These are phyloP conservation scores for Cactoblastis cactorum DNA, from an alignment of 2,888 invertebrate species.

Conservation along the genomic window DNA sequence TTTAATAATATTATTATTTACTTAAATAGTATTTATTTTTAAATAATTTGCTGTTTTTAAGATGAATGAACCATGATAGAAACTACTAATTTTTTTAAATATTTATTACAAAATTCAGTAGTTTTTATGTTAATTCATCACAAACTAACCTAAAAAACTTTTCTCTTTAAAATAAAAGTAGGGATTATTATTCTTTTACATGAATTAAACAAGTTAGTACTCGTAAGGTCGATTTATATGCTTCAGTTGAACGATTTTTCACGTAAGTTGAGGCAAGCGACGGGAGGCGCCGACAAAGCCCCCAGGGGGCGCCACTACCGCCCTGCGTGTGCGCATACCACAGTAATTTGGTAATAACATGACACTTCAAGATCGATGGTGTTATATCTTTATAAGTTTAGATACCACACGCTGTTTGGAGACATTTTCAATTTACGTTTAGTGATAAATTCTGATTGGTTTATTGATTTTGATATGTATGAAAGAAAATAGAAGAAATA, in stretches of 20 bases:
- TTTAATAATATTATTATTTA: too few relatives aligned
- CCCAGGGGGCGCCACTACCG: conserved; percentile 59
- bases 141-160: too few relatives aligned
- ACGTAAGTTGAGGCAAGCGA: conserved; percentile 50
- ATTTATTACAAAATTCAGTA: too few relatives aligned
- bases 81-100: too few relatives aligned
- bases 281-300: conserved; percentile 73
- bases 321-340: conserved; percentile 45
- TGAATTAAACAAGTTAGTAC: background rate
- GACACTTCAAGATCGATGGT: conserved; percentile 48
- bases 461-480: background rate
- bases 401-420: conserved; percentile 8
- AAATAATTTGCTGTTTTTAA: too few relatives aligned
- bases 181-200: background rate
- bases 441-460: background rate
- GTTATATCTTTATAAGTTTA: conserved; percentile 31
- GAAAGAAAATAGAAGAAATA: background rate
- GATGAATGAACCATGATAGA: too few relatives aligned
- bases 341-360: conserved; percentile 53
- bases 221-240: background rate
- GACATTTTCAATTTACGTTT: background rate
- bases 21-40: too few relatives aligned
- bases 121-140: too few relatives aligned
- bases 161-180: too few relatives aligned
- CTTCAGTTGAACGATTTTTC: conserved; percentile 53